Evolutionary conservation across 1,140 invertebrate genomes (phyloP).

Genomic region (Agrypnia vestita): DNA sequence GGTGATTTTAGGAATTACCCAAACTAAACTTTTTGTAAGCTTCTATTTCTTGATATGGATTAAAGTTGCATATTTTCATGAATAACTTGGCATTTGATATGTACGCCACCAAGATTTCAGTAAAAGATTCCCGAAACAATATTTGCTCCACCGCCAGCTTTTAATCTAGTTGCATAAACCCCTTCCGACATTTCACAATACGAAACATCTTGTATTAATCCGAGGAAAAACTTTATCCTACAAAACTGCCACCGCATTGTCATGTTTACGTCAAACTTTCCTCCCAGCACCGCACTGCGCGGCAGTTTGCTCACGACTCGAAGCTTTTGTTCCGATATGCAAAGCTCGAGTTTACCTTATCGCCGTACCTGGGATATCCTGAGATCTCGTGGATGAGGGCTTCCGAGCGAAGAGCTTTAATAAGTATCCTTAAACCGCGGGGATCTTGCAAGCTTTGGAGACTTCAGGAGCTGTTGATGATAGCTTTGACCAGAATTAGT

Average conservation of each 20-base stretch:
- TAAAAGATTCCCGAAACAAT: neutral
- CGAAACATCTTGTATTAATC: constrained; percentile 18
- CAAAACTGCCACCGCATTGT: constrained; percentile 25
- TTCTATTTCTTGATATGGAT: too few relatives aligned
- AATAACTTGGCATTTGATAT: too few relatives aligned
- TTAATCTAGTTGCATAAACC: constrained; percentile 8
- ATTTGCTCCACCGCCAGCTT: neutral
- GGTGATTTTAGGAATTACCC: too few relatives aligned
- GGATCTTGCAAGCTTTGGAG: constrained; percentile 24
- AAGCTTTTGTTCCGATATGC: constrained; percentile 40
- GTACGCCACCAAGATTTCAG: too few relatives aligned
- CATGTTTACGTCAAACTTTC: constrained; percentile 46
- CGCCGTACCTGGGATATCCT: constrained; percentile 27
- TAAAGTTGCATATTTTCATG: too few relatives aligned
- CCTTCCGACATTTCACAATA: constrained; percentile 1
- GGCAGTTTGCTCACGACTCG: constrained; percentile 37
- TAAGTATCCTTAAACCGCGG: constrained; percentile 14
- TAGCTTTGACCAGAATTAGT: constrained; percentile 20
- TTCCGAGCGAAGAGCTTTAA: constrained; percentile 23
- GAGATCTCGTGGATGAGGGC: constrained; percentile 26
- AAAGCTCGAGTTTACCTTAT: constrained; percentile 38
- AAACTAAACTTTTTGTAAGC: too few relatives aligned
- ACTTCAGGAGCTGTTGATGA: constrained; percentile 18
- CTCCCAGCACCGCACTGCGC: neutral
- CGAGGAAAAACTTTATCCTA: neutral